phyloP scores from a whole-genome alignment of 2,113 vertebrate genomes.

The Oreotrochilus melanogaster region DNA sequence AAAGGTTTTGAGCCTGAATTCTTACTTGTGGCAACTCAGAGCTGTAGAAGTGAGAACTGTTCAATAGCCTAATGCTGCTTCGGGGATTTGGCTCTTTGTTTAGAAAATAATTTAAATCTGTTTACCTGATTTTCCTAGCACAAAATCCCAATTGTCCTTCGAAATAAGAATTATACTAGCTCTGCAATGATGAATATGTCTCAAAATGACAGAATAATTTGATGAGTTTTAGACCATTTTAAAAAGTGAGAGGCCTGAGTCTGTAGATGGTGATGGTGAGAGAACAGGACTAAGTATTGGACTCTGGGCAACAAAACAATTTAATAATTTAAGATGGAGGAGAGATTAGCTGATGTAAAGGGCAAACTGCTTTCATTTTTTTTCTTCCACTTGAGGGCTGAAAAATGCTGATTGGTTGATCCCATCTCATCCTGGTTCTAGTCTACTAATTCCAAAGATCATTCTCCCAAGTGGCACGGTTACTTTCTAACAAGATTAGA shows the following conservation, averaged over 20 bases:
- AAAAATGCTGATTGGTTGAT: constrained; percentile 8
- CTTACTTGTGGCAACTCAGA: rapidly evolving
- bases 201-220: not conserved
- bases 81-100: not conserved
- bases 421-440: not conserved
- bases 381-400: not conserved
- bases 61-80: not conserved
- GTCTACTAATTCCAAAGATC: constrained; percentile 31
- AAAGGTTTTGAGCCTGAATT: not conserved
- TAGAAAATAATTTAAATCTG: not conserved
- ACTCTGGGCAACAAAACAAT: not conserved
- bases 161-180: not conserved
- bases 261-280: not conserved
- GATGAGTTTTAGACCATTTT: not conserved
- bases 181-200: not conserved
- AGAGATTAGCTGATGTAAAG: not conserved
- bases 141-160: not conserved
- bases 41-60: not conserved
- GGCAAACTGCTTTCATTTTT: not conserved
- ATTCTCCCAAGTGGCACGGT: not conserved
- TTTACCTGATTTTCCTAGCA: constrained; percentile 5
- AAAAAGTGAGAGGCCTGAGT: not conserved
- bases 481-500: constrained; percentile 38
- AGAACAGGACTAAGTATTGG: not conserved
- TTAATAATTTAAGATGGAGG: not conserved